Conservation (phyloP, 1,140 invertebrate genomes). For the Temnothorax longispinosus region DNA sequence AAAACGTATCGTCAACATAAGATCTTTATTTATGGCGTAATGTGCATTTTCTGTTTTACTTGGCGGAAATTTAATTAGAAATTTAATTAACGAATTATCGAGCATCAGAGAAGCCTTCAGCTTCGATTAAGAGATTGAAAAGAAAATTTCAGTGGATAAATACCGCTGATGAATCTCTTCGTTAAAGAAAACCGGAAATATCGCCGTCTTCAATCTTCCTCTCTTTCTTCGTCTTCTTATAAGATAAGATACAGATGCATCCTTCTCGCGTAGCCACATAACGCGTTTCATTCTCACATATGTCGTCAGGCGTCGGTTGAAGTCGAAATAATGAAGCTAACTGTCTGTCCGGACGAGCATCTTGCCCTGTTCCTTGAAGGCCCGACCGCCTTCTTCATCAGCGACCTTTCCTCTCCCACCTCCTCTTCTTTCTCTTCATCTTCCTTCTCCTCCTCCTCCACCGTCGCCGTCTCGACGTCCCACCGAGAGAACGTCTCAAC, state of each 20-base stretch:
- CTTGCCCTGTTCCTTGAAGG: constrained; percentile 33
- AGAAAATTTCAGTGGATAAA: neutral
- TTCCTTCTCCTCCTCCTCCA: neutral
- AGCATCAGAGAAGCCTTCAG: constrained; percentile 9
- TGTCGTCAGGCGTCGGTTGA: constrained; percentile 48
- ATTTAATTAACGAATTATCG: constrained; percentile 49
- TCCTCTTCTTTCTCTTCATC: neutral
- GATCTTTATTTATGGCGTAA: neutral
- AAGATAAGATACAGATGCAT: constrained; percentile 50
- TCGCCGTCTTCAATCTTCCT: constrained; percentile 6
- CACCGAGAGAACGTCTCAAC: constrained; percentile 45
- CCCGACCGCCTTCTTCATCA: constrained; percentile 34
- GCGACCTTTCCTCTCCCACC: neutral
- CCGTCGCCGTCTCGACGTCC: constrained; percentile 35
- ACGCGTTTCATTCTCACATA: constrained; percentile 33
- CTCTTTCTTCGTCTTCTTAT: neutral
- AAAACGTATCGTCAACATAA: neutral
- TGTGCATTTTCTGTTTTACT: neutral
- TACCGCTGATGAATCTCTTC: neutral
- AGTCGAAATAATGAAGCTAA: constrained; percentile 62
- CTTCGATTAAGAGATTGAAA: constrained; percentile 31
- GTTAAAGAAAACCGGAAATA: constrained; percentile 37
- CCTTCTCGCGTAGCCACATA: constrained; percentile 15
- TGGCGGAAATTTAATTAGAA: constrained; percentile 43
- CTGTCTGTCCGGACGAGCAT: constrained; percentile 43